Percentiles rank a stretch among this genome's conserved stretches.
Evolutionary conservation across 2,888 invertebrate species (phyloP).

Genomic region (Hipparchia semele): DNA sequence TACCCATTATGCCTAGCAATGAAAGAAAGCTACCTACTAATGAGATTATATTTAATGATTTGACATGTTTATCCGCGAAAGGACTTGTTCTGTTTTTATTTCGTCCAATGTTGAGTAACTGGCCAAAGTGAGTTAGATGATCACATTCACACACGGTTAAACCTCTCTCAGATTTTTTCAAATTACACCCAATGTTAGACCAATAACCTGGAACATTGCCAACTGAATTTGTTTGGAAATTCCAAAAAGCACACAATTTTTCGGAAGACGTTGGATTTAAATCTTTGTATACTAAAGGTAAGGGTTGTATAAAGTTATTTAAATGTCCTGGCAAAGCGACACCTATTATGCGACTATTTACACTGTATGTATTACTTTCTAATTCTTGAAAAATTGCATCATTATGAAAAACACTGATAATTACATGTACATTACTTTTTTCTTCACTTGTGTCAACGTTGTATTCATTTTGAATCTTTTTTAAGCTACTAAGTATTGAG

Average conservation of each 20-base stretch:
- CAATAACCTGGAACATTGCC: conserved; percentile 69
- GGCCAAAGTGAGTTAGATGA: conserved; percentile 85
- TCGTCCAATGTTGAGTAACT: conserved; percentile 67
- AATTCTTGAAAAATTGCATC: conserved; percentile 81
- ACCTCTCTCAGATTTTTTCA: conserved; percentile 52
- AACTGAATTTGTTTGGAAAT: conserved; percentile 61
- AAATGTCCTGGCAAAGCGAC: conserved; percentile 83
- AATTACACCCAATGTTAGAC: conserved; percentile 81
- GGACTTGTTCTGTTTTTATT: conserved; percentile 42
- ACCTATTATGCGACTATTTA: conserved; percentile 82
- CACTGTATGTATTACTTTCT: conserved; percentile 48
- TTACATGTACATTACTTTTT: conserved; percentile 60
- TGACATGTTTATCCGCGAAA: conserved; percentile 54
- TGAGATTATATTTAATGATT: conserved; percentile 82
- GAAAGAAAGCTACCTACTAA: conserved; percentile 84
- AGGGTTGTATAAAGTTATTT: conserved; percentile 76
- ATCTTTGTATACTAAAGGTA: conserved; percentile 79
- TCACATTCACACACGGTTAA: conserved; percentile 76
- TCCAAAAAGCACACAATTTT: conserved; percentile 83
- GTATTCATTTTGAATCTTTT: conserved; percentile 51
- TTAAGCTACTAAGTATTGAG: conserved; percentile 63
- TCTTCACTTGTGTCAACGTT: conserved; percentile 30
- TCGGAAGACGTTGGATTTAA: conserved; percentile 45
- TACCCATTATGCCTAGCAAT: conserved; percentile 81
- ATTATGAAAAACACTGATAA: conserved; percentile 80